Evolutionary conservation across 2,113 vertebrate genomes (phyloP).

Genomic region (Ptychochromis oligacanthus): DNA sequence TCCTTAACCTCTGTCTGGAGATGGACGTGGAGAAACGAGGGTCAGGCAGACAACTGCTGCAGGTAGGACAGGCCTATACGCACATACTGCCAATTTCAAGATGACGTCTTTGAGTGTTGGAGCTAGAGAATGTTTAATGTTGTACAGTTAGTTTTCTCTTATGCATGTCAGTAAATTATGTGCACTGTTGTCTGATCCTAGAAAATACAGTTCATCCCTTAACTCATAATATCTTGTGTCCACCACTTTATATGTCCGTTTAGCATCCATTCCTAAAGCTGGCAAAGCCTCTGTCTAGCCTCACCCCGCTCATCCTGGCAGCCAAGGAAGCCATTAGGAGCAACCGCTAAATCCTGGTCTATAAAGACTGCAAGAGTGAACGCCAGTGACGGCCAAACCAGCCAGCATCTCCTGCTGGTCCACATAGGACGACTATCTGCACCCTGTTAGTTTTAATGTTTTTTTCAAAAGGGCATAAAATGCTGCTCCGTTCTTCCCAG

Average conservation of each 20-base stretch:
- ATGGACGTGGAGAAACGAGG: conserved; percentile 84
- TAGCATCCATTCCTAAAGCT: conserved; percentile 81
- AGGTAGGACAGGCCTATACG: conserved; percentile 57
- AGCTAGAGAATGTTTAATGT: not conserved
- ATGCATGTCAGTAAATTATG: not conserved
- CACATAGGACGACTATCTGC: conserved; percentile 11
- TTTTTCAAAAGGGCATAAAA: conserved; percentile 3
- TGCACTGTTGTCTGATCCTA: not conserved
- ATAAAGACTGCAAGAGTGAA: conserved; percentile 10
- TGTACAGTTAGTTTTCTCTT: not conserved
- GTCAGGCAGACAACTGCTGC: conserved; percentile 77
- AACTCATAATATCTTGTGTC: not conserved
- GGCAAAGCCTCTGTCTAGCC: conserved; percentile 81
- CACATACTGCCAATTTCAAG: not conserved
- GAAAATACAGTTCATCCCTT: not conserved
- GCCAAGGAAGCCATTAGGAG: conserved; percentile 82
- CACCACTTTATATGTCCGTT: not conserved
- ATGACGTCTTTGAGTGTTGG: not conserved
- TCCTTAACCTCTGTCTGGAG: conserved; percentile 80
- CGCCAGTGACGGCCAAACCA: not conserved
- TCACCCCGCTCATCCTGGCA: conserved; percentile 81
- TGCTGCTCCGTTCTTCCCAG: conserved; percentile 3
- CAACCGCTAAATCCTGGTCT: conserved; percentile 67
- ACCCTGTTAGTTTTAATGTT: conserved; percentile 10
- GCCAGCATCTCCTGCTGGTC: not conserved